Base-by-base conservation (phyloP, 2,113 vertebrate genomes). In the Nyctereutes procyonoides region DNA sequence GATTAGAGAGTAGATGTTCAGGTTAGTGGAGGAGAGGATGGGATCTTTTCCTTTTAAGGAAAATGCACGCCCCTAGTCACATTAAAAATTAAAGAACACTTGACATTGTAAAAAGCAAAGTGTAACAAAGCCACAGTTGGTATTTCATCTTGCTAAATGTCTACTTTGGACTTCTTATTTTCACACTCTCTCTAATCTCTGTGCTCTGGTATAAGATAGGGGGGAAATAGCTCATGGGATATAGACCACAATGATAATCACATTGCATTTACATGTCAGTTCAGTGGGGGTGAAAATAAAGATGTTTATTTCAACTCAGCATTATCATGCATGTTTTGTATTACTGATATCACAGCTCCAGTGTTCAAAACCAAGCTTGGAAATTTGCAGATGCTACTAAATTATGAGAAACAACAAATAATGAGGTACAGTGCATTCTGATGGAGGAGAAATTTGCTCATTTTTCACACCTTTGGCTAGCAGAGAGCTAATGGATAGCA, bases 361-460 rank as follows among this genome's bases (percentile, higher is more conserved):
- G 1, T 88, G 69, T 96, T 98, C 20, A 93, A 98, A 96, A 97
- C 83, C 24, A 91, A 93, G 56, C 73, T 76, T 91, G 17, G 63
- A 97, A 96, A 98, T 98, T 96, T 97, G 95, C 98, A 98, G 96
- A 97, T 93, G 51, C 76, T 82, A 32, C 87, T 98, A 89, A 97
- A 96, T 93, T 88, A 95, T 67, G 81, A 69, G 90, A 88, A 96
- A 94, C 74, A 97, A 83, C 26, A 92, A 51, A 71, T 96, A 97
- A 90, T 63, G 94, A 96, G 65, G 51, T 90, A 67, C n/a, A 88
- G 4, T 83, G 85, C 91, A 93, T 98, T 97, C 79, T 73, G 71
- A 94, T 71, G 38, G 74, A 88, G 73, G 90, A 95, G 76, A 73
- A 89, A 87, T 60, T 95, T 96, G 55, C 80, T 98, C 53, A 56